phyloP scores from a whole-genome alignment of 2,888 invertebrate species.

The Orchesella flavescens region DNA sequence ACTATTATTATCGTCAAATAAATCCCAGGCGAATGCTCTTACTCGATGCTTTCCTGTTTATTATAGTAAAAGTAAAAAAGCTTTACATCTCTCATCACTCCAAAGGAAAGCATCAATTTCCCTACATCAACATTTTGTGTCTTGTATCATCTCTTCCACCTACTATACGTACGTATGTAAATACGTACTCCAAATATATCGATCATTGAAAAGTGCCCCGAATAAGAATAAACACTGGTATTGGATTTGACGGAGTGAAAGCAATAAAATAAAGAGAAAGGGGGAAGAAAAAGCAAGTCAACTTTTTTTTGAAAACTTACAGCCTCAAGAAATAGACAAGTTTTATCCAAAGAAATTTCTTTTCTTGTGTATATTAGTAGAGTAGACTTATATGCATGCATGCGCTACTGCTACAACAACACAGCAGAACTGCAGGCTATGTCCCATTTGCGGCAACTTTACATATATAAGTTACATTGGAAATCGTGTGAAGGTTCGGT shows the following conservation, averaged over 20 bases:
- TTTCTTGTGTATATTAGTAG: not conserved
- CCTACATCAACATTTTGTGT: not conserved
- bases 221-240: not conserved
- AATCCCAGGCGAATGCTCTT: too few relatives aligned
- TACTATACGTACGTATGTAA: too few relatives aligned
- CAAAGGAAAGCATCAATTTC: too few relatives aligned
- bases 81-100: too few relatives aligned
- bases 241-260: conserved; percentile 1
- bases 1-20: too few relatives aligned
- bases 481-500: too few relatives aligned
- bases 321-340: not conserved
- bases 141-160: not conserved
- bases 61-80: too few relatives aligned
- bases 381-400: not conserved
- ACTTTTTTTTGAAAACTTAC: not conserved
- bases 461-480: too few relatives aligned
- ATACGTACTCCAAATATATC: not conserved
- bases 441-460: too few relatives aligned
- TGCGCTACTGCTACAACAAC: too few relatives aligned
- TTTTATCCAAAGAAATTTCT: not conserved
- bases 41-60: too few relatives aligned
- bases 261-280: not conserved
- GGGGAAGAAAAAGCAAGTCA: not conserved
- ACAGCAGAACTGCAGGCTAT: too few relatives aligned
- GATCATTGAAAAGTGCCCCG: conserved; percentile 8